phyloP scores from a whole-genome alignment of 1,140 invertebrate genomes.

The Helicoverpa armigera region DNA sequence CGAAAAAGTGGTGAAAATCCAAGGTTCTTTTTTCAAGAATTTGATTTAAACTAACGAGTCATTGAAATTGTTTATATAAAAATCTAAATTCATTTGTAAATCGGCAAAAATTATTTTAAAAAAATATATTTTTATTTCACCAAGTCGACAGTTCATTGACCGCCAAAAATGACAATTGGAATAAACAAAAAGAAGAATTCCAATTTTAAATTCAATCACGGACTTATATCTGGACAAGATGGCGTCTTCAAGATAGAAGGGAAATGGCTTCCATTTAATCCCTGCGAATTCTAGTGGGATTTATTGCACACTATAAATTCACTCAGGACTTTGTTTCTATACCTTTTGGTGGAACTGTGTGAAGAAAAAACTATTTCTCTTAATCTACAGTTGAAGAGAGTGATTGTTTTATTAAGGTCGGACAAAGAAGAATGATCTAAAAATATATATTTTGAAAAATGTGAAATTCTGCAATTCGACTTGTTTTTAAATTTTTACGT shows the following conservation, averaged over 20 bases:
- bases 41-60: too few relatives aligned
- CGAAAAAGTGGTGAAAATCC: too few relatives aligned
- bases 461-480: too few relatives aligned
- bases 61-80: too few relatives aligned
- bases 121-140: background rate
- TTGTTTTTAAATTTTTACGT: too few relatives aligned
- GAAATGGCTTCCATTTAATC: conserved; percentile 38
- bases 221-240: conserved; percentile 33
- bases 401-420: too few relatives aligned
- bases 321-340: conserved; percentile 33
- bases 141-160: background rate
- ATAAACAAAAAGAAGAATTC: background rate
- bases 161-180: background rate
- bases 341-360: background rate
- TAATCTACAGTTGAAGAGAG: too few relatives aligned
- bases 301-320: conserved; percentile 51
- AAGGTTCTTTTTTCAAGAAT: too few relatives aligned
- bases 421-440: too few relatives aligned
- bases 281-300: conserved; percentile 21
- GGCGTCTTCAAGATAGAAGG: conserved; percentile 31
- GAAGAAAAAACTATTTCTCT: background rate
- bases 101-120: too few relatives aligned
- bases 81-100: too few relatives aligned
- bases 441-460: too few relatives aligned
- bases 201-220: conserved; percentile 31